phyloP scores from a whole-genome alignment of 2,888 invertebrate species.

The Entomobrya proxima region DNA sequence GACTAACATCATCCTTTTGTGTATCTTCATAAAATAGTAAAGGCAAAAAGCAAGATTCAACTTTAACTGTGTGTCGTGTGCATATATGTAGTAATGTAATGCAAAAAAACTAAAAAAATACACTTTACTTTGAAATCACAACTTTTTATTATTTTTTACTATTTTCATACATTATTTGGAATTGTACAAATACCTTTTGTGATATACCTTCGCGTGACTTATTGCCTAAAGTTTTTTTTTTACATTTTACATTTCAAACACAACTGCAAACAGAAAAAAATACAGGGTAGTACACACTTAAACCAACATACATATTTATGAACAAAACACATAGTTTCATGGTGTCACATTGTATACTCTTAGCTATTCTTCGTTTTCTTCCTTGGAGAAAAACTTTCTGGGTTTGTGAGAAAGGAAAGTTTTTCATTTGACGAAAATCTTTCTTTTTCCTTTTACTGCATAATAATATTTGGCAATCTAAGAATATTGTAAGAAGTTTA shows the following conservation, averaged over 20 bases:
- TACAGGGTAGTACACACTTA: neutral
- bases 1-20: no score
- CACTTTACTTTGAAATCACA: no score
- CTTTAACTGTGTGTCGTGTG: no score
- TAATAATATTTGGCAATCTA: constrained; percentile 30
- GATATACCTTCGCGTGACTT: no score
- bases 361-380: no score
- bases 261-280: neutral
- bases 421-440: constrained; percentile 40
- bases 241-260: neutral
- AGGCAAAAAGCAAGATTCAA: no score
- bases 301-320: constrained; percentile 3
- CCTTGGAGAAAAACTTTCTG: neutral
- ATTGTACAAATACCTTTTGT: no score
- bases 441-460: neutral
- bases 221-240: no score
- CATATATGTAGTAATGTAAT: no score
- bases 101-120: no score
- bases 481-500: neutral
- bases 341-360: neutral
- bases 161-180: constrained; percentile 4
- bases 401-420: neutral
- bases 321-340: neutral
- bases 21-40: no score
- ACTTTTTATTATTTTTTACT: constrained; percentile 1